Evolutionary conservation across 2,113 vertebrate species (phyloP).

Genomic region (Apodemus sylvaticus): DNA sequence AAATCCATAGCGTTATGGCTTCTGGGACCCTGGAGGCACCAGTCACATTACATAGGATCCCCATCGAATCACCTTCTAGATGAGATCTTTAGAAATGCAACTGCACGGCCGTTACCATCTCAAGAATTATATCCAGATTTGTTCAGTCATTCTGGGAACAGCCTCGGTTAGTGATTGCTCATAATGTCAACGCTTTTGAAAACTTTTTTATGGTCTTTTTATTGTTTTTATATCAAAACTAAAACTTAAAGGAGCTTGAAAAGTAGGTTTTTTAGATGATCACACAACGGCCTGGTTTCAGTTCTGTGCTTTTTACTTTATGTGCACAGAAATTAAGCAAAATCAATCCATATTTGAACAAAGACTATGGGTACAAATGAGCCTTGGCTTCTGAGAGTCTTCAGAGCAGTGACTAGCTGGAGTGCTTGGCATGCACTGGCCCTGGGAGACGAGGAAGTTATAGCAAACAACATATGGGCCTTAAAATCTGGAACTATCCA

Average conservation of each 20-base stretch:
- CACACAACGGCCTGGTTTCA: slow-evolving; percentile 73
- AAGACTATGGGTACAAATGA: slow-evolving; percentile 78
- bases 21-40: background rate
- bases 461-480: slow-evolving; percentile 82
- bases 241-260: slow-evolving; percentile 84
- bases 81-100: slow-evolving; percentile 50
- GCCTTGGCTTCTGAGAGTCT: slow-evolving; percentile 71
- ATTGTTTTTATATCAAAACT: slow-evolving; percentile 80
- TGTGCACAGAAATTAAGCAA: slow-evolving; percentile 75
- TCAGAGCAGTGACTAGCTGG: slow-evolving; percentile 72
- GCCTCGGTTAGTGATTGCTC: slow-evolving; percentile 62
- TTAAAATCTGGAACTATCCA: slow-evolving; percentile 82
- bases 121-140: slow-evolving; percentile 67
- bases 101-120: slow-evolving; percentile 16
- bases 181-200: slow-evolving; percentile 72
- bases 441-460: slow-evolving; percentile 80
- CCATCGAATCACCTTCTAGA: slow-evolving; percentile 61
- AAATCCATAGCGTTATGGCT: background rate
- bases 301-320: slow-evolving; percentile 80
- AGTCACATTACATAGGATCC: background rate
- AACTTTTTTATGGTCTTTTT: slow-evolving; percentile 77
- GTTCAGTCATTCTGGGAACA: slow-evolving; percentile 40
- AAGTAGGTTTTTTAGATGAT: slow-evolving; percentile 79
- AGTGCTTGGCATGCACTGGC: slow-evolving; percentile 78
- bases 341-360: slow-evolving; percentile 74